phyloP scores from a whole-genome alignment of 1,140 invertebrate species.

The Meloidogyne floridensis region DNA sequence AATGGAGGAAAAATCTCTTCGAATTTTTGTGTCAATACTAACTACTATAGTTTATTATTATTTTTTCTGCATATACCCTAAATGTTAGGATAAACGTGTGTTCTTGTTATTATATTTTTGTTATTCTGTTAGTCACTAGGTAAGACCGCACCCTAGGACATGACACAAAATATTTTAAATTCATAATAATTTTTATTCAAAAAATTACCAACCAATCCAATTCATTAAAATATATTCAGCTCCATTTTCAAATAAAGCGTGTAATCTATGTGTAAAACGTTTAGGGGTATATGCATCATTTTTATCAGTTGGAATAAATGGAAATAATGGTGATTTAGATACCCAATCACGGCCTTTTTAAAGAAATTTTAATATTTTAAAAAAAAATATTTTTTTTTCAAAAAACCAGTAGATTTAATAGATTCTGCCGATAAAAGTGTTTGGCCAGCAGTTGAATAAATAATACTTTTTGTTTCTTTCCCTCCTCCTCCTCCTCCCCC shows the following conservation, averaged over 20 bases:
- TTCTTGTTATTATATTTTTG: no score
- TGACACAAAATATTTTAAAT: no score
- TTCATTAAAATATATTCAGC: conserved; percentile 28
- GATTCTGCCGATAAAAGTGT: conserved; percentile 23
- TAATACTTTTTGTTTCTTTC: conserved; percentile 7
- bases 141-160: no score
- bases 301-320: conserved; percentile 25
- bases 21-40: no score
- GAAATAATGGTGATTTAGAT: conserved; percentile 21
- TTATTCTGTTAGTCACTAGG: no score
- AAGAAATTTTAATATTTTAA: conserved; percentile 18
- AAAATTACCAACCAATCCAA: conserved; percentile 9
- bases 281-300: background rate
- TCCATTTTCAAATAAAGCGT: conserved; percentile 30
- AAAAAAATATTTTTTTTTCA: background rate
- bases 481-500: background rate
- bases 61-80: background rate
- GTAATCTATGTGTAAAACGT: conserved; percentile 14
- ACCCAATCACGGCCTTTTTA: conserved; percentile 26
- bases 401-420: conserved; percentile 18
- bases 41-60: no score
- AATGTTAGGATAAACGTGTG: no score
- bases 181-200: no score
- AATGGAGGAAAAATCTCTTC: background rate
- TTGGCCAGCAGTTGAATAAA: conserved; percentile 25